phyloP scores from a whole-genome alignment of 2,113 vertebrate genomes.

The Lepus timidus region DNA sequence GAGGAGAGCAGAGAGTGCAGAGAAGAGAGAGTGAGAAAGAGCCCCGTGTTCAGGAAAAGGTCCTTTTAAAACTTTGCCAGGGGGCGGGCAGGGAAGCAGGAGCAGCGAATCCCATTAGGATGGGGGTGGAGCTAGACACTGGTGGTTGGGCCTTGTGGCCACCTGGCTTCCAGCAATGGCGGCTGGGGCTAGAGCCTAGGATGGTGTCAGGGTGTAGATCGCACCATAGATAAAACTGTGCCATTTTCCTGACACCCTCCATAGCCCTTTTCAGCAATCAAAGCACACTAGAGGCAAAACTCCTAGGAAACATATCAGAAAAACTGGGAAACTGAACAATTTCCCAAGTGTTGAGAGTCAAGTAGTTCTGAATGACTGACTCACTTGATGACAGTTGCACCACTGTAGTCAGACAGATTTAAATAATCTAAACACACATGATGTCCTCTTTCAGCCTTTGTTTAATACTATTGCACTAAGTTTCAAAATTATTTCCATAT shows the following conservation, averaged over 20 bases:
- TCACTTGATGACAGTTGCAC: background rate
- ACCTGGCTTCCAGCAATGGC: too few species aligned
- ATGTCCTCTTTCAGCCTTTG: background rate
- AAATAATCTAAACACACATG: background rate
- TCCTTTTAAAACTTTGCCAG: too few species aligned
- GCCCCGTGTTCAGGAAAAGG: too few species aligned
- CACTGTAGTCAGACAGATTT: background rate
- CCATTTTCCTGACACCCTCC: background rate
- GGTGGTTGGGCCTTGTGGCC: too few species aligned
- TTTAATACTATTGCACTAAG: background rate
- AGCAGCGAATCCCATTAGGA: too few species aligned
- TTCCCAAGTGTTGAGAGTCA: background rate
- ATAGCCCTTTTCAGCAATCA: background rate
- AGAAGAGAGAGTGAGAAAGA: too few species aligned
- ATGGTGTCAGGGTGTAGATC: too few species aligned
- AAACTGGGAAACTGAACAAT: background rate
- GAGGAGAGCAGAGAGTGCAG: too few species aligned
- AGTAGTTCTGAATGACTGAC: slow-evolving; percentile 22
- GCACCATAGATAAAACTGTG: too few species aligned
- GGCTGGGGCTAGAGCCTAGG: too few species aligned
- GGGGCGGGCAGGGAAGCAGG: too few species aligned
- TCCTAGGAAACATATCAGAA: background rate
- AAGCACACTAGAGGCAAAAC: background rate
- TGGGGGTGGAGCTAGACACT: too few species aligned
- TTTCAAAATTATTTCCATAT: background rate